Conservation (phyloP, 2,888 invertebrate genomes). For the Lamproptera curius region DNA sequence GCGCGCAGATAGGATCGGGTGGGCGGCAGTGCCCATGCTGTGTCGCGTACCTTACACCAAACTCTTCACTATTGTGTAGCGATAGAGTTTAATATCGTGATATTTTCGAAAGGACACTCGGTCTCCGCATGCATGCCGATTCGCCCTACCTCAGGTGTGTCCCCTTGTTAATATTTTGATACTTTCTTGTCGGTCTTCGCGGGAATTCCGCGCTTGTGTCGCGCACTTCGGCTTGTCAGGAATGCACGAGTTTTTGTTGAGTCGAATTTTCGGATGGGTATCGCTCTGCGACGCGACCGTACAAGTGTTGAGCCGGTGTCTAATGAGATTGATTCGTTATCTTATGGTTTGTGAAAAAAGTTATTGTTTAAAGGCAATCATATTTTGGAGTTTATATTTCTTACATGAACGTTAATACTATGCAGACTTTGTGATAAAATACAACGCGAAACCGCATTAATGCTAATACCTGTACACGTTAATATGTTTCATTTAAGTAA, state of each 20-base stretch:
- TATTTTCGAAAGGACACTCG: too few species aligned
- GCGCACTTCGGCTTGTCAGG: conserved; percentile 34
- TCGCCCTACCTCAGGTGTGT: conserved; percentile 70
- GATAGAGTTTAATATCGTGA: too few species aligned
- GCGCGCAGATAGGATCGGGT: conserved; percentile 66
- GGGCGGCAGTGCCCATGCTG: conserved; percentile 41
- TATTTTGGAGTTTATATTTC: too few species aligned
- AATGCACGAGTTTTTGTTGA: conserved; percentile 33
- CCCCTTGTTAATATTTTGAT: conserved; percentile 71
- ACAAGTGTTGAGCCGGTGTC: background rate
- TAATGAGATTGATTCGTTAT: background rate
- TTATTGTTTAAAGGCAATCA: too few species aligned
- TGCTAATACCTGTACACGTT: too few species aligned
- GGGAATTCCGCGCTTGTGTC: conserved; percentile 46
- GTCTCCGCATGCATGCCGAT: conserved; percentile 68
- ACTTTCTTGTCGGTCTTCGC: conserved; percentile 64
- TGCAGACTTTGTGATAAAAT: too few species aligned
- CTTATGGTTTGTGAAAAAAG: too few species aligned
- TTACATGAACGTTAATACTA: too few species aligned
- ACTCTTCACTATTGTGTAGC: too few species aligned
- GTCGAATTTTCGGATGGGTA: conserved; percentile 27
- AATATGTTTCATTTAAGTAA: too few species aligned
- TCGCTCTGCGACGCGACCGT: conserved; percentile 29
- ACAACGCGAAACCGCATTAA: too few species aligned
- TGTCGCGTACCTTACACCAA: conserved; percentile 23